A percentile compares a stretch with the other conserved stretches of the same genome.
Conservation (phyloP, 2,113 vertebrate genomes). For the Perca fluviatilis region DNA sequence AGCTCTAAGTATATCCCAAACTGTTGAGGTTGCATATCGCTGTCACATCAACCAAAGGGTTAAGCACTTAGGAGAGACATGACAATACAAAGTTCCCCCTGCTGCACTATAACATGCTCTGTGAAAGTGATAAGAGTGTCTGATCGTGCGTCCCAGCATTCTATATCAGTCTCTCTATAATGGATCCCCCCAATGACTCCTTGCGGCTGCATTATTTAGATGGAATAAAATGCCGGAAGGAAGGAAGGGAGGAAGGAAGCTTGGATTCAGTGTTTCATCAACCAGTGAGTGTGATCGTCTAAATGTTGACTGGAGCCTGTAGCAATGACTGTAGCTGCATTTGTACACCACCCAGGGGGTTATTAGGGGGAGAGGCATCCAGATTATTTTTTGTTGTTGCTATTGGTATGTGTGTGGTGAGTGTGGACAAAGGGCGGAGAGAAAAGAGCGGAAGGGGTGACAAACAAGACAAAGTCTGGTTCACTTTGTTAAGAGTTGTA, state of each 20-base stretch:
- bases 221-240: conserved; percentile 80
- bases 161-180: conserved; percentile 78
- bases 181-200: conserved; percentile 78
- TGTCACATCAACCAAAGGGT: conserved; percentile 74
- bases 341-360: conserved; percentile 40
- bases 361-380: conserved; percentile 45
- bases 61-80: conserved; percentile 79
- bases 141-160: conserved; percentile 78
- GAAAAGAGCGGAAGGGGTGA: conserved; percentile 8
- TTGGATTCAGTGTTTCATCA: conserved; percentile 68
- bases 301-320: conserved; percentile 64
- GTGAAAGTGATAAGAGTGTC: conserved; percentile 78
- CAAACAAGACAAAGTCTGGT: conserved; percentile 5
- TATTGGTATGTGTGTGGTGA: conserved; percentile 16
- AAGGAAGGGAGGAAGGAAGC: conserved; percentile 74
- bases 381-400: conserved; percentile 40
- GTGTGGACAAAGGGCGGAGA: background rate
- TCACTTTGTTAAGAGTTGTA: background rate
- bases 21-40: conserved; percentile 61
- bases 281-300: conserved; percentile 49
- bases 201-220: conserved; percentile 83
- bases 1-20: conserved; percentile 43
- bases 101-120: conserved; percentile 73
- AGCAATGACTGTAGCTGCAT: conserved; percentile 45
- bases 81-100: conserved; percentile 78